Conservation (phyloP, 2,113 vertebrate species). For the Sula dactylatra region DNA sequence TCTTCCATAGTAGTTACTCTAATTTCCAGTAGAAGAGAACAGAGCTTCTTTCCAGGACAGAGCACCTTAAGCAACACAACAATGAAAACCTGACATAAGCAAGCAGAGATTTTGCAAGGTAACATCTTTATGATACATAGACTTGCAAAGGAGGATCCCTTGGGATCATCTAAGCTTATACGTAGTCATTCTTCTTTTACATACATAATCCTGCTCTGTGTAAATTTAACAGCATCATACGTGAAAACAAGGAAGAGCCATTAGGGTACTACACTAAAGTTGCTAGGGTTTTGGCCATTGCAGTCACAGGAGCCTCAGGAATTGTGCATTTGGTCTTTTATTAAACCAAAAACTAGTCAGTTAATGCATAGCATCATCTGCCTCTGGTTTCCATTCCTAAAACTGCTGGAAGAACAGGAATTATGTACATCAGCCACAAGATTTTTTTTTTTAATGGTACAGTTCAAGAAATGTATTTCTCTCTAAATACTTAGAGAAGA, state of each 20-base stretch:
- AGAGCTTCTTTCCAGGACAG: not conserved
- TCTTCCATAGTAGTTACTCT: not conserved
- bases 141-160: not conserved
- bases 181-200: not conserved
- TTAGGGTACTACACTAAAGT: not conserved
- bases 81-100: accelerated
- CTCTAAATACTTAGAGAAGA: not conserved
- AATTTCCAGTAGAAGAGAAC: not conserved
- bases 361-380: not conserved
- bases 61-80: not conserved
- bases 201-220: accelerated
- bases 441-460: not conserved
- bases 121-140: not conserved
- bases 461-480: not conserved
- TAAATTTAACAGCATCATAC: not conserved
- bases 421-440: not conserved
- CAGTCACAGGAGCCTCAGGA: not conserved
- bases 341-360: not conserved
- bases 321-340: not conserved
- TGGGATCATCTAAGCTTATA: not conserved
- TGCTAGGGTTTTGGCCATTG: not conserved
- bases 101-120: not conserved
- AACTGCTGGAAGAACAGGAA: not conserved
- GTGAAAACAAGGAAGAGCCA: not conserved
- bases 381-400: not conserved